Base-by-base conservation (phyloP, 1,140 invertebrate species). In the Amyelois transitella region DNA sequence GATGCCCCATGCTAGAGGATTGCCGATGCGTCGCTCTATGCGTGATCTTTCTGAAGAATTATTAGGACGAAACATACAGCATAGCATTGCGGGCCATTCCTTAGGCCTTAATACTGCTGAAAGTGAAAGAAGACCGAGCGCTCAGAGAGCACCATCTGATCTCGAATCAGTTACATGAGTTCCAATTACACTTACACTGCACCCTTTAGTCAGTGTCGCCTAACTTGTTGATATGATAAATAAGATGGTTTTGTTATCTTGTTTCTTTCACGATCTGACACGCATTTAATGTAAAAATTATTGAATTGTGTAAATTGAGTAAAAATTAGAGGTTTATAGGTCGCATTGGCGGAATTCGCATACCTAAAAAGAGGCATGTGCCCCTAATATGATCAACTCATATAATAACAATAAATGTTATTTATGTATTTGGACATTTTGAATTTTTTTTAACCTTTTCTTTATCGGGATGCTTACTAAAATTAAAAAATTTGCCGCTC, bases 61-160 rank as follows among this genome's bases (percentile, higher is more conserved):
- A 55, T 86, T 99, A 0, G 90, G 92, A 12, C 91, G 92, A 22
- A 91, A 93, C 44, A 98, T 99, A 32, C 97, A 99, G 76, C 86
- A 58, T 94, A 98, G 81, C 63, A 89, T 59, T 63, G 81, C 83
- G 0, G 94, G 95, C 10, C 97, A 99, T 86, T 93, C 97, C 80
- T 96, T 96, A 98, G 80, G 94, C 98, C 67, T 81, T 99, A 2
- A 94, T 97, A 82, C 78, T 97, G 7, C 92, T 91, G 78, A 93
- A 92, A 71, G 70, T 97, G 4, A 81, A 91, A 22, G 86, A 90
- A 22, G 93, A 94, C 52, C 75, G 74, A 51, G 68, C 77, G 25
- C 60, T 55, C 53, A 68, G 68, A 50, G 22, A 54, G 51, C 72
- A 70, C 45, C 25, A 53, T 47, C 53, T 66, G 24, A 43, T 55